phyloP scores from a whole-genome alignment of 2,797 vertebrate genomes.

The Saxicola maurus region DNA sequence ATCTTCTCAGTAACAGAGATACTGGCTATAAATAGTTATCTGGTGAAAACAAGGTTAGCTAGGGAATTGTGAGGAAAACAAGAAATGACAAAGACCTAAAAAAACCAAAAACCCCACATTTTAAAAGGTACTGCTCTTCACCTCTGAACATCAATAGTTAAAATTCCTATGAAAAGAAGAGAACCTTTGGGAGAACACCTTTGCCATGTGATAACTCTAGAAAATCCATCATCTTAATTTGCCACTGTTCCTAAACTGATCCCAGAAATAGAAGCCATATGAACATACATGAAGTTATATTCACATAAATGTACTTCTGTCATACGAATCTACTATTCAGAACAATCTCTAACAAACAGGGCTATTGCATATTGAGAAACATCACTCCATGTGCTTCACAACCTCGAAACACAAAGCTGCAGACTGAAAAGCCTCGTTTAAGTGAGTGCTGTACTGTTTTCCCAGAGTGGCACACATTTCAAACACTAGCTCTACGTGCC shows the following conservation, averaged over 20 bases:
- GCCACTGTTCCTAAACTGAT: not conserved
- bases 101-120: fast-evolving
- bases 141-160: not conserved
- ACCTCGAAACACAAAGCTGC: fast-evolving
- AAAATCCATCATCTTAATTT: not conserved
- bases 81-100: not conserved
- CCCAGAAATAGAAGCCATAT: not conserved
- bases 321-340: not conserved
- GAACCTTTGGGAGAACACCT: not conserved
- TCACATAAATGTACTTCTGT: not conserved
- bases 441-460: fast-evolving
- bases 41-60: constrained; percentile 37
- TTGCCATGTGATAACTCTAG: not conserved
- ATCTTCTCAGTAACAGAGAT: constrained; percentile 39
- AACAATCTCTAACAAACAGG: not conserved
- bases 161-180: not conserved
- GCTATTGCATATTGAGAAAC: not conserved
- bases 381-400: not conserved
- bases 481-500: not conserved
- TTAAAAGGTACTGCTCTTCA: not conserved
- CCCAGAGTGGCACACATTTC: not conserved
- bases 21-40: constrained; percentile 64
- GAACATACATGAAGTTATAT: not conserved
- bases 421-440: not conserved
- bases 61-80: constrained; percentile 12